Conservation (phyloP, 92 coral and sea anemone genomes). For the Ricordea florida region DNA sequence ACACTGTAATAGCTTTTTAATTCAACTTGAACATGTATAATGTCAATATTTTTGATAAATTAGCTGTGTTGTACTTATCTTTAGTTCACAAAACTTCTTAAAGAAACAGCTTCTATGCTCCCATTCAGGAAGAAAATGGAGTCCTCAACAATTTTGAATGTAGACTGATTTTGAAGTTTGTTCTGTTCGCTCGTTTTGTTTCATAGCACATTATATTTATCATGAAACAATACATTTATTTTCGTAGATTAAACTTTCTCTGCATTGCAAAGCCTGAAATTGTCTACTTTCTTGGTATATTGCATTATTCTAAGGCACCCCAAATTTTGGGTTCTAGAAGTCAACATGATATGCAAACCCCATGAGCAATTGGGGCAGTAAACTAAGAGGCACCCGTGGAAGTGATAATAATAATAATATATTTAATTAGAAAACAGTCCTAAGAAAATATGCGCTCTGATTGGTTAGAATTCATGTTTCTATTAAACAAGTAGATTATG, state of each 20-base stretch:
- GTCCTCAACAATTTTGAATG: neutral
- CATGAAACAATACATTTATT: conserved; percentile 3
- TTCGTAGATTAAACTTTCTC: conserved; percentile 30
- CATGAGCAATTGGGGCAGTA: conserved; percentile 11
- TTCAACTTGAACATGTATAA: neutral
- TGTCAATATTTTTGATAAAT: neutral
- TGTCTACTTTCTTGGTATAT: conserved; percentile 4
- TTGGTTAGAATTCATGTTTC: no score
- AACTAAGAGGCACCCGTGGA: neutral
- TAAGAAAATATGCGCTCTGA: no score
- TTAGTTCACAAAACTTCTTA: neutral
- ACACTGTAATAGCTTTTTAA: neutral
- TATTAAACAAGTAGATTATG: no score
- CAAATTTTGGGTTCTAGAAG: neutral
- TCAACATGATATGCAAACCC: conserved; percentile 1
- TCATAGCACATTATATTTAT: neutral
- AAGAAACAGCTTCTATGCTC: neutral
- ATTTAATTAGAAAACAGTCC: no score
- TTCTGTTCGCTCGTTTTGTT: neutral
- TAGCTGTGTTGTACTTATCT: neutral
- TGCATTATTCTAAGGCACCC: neutral
- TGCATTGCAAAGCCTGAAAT: conserved; percentile 32
- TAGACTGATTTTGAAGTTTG: neutral
- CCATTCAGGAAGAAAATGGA: neutral
- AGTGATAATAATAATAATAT: no score